Evolutionary conservation across 2,888 invertebrate genomes (phyloP).

Genomic region (Leptopilina myrica): DNA sequence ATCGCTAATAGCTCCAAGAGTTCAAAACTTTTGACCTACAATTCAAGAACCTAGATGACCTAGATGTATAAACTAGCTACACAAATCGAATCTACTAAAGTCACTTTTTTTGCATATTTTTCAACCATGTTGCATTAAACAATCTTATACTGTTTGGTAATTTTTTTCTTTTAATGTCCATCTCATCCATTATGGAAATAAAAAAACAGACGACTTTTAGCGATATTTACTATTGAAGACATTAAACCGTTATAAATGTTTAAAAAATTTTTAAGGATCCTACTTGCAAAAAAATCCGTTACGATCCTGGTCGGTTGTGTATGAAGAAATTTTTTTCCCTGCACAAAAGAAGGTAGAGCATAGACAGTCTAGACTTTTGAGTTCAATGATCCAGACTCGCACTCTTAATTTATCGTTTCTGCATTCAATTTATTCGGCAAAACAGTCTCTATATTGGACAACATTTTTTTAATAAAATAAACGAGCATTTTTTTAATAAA

Average conservation of each 20-base stretch:
- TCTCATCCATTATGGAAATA: neutral
- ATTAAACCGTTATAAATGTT: conserved; percentile 1
- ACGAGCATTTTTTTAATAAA: neutral
- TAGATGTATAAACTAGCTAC: neutral
- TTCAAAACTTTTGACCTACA: conserved; percentile 28
- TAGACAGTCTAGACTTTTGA: conserved; percentile 3
- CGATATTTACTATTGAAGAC: neutral
- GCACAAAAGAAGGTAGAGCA: conserved; percentile 5
- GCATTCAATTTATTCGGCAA: neutral
- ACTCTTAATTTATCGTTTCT: neutral
- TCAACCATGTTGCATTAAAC: neutral
- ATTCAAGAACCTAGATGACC: conserved; percentile 11
- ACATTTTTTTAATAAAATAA: neutral
- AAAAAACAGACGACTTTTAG: neutral
- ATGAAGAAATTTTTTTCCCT: neutral
- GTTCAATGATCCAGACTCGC: conserved; percentile 6
- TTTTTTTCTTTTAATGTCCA: no score
- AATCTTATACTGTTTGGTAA: no score
- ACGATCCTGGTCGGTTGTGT: neutral
- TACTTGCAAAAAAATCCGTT: neutral
- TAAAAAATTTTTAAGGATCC: neutral
- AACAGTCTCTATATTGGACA: neutral
- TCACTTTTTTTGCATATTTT: conserved; percentile 3
- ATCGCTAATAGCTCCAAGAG: conserved; percentile 3
- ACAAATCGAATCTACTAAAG: neutral